Evolutionary conservation across 37 sponge, comb jelly and placozoan species (phyloP).

Genomic region (Cliona cf. orientalis): DNA sequence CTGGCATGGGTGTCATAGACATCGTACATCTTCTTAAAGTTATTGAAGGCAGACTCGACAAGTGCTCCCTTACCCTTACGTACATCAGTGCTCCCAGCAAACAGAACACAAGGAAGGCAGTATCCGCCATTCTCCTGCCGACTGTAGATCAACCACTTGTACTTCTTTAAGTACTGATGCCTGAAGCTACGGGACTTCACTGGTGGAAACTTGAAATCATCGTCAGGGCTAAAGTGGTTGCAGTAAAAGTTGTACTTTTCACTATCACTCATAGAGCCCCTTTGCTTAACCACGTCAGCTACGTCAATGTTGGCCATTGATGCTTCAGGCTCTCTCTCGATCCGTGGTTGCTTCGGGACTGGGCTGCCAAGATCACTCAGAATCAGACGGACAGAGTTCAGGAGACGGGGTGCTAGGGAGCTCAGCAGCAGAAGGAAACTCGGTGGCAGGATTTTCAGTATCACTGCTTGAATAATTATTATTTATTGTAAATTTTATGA

Average conservation of each 20-base stretch:
- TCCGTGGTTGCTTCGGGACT: neutral
- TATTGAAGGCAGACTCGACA: conserved; percentile 13
- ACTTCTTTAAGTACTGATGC: conserved; percentile 13
- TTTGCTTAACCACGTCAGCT: neutral
- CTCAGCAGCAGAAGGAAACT: too few species aligned
- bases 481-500: neutral
- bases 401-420: too few species aligned
- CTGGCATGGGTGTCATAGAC: conserved; percentile 27
- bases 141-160: conserved; percentile 53
- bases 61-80: conserved; percentile 5
- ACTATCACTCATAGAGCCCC: neutral
- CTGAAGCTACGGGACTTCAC: neutral
- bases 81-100: neutral
- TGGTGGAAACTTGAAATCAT: conserved; percentile 18
- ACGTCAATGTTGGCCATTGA: conserved; percentile 1
- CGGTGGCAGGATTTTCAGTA: too few species aligned
- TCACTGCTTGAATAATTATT: neutral
- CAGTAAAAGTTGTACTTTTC: conserved; percentile 28
- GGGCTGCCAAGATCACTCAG: neutral
- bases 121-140: conserved; percentile 59
- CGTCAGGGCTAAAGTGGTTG: conserved; percentile 29
- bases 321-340: neutral
- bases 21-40: conserved; percentile 51
- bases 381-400: too few species aligned
- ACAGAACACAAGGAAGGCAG: conserved; percentile 61